A percentile compares a stretch with the other conserved stretches of the same genome.
phyloP scores from a whole-genome alignment of 2,113 vertebrate genomes.

The Tyrannus savana region DNA sequence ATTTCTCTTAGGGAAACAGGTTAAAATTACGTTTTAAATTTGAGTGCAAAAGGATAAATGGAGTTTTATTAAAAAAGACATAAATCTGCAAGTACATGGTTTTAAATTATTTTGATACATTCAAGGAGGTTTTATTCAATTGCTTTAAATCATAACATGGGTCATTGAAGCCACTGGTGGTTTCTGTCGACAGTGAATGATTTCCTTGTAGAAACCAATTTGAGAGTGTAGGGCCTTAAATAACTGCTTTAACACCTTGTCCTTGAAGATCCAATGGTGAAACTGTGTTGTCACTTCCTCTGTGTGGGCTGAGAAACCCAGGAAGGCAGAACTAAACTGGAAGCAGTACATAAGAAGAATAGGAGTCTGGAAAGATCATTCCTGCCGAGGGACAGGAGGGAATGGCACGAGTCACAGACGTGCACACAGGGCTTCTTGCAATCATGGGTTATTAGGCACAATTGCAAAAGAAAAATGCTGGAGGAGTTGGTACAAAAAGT shows the following conservation, averaged over 20 bases:
- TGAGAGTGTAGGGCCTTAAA: neutral
- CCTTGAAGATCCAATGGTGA: neutral
- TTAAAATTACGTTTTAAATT: neutral
- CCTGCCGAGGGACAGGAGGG: neutral
- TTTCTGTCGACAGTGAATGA: neutral
- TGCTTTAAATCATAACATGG: conserved; percentile 6
- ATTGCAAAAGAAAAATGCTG: neutral
- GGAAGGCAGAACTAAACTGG: neutral
- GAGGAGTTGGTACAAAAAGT: conserved; percentile 21
- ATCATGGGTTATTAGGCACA: conserved; percentile 9
- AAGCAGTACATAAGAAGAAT: neutral
- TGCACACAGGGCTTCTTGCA: neutral
- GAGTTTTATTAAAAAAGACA: conserved; percentile 37
- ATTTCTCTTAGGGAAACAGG: conserved; percentile 9
- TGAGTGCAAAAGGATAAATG: neutral
- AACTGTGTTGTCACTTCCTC: neutral
- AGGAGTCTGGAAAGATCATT: neutral
- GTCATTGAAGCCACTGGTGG: neutral
- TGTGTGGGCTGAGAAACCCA: neutral
- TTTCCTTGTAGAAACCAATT: neutral
- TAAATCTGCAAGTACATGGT: neutral
- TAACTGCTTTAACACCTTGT: neutral
- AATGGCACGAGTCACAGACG: neutral
- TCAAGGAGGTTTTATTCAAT: neutral
- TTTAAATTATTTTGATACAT: neutral